Evolutionary conservation across 2,888 invertebrate species (phyloP).

Genomic region (Panzeria rudis): DNA sequence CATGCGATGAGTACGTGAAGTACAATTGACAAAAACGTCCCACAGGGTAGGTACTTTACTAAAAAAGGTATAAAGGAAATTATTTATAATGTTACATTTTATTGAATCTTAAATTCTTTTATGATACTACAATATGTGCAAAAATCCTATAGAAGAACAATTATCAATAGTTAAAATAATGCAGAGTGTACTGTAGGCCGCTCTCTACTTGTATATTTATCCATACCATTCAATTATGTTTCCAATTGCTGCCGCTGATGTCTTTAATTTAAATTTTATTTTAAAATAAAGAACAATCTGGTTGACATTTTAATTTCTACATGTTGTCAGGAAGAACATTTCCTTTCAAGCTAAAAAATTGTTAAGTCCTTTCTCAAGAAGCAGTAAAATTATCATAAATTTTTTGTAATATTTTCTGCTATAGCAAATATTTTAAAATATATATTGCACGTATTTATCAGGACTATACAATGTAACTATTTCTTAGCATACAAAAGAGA

Average conservation of each 20-base stretch:
- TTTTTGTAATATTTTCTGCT: not conserved
- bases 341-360: too few species aligned
- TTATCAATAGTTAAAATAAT: too few species aligned
- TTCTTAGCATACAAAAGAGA: slow-evolving; percentile 36
- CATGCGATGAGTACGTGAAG: too few species aligned
- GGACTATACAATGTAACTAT: slow-evolving; percentile 38
- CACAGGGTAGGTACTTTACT: too few species aligned
- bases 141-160: too few species aligned
- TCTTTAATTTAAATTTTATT: slow-evolving; percentile 11
- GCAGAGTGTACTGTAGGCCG: too few species aligned
- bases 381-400: slow-evolving; percentile 22
- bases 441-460: slow-evolving; percentile 42
- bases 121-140: too few species aligned
- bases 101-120: too few species aligned
- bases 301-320: slow-evolving; percentile 36
- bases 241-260: not conserved
- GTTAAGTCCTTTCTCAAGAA: not conserved
- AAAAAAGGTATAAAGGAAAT: too few species aligned
- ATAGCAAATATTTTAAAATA: not conserved
- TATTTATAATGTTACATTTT: too few species aligned
- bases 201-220: too few species aligned
- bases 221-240: not conserved
- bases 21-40: too few species aligned
- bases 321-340: slow-evolving; percentile 11
- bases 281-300: not conserved